Evolutionary conservation across 1,140 invertebrate genomes (phyloP), one percentile per base, ranked within the genome.

Genomic region (Medauroidea extradentata): DNA sequence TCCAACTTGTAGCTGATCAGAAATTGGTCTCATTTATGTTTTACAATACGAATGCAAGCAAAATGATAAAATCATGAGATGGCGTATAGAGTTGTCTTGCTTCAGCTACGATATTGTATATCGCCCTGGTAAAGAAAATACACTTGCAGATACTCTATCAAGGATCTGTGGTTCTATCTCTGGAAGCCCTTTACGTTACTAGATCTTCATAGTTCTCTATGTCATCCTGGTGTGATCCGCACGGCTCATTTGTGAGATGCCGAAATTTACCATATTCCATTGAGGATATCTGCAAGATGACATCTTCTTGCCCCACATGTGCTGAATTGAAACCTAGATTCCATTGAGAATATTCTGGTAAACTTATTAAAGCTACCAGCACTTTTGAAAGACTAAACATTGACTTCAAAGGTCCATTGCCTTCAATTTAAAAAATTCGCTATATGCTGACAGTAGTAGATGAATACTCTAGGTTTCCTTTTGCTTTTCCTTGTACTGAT

Each of bases 381-480:
- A 62, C 63, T 38, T 67, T 68, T 49, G 63, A 65, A 54, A 38
- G 61, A 23, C 24, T 68, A 13, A 67, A 62, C 29, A 52, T 71
- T 19, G 69, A 67, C 58, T 71, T 71, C 48, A 71, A 70, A 61
- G 62, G 65, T 7, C 69, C 67, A 19, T 16, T 71, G 4, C 57
- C 65, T 43, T 62, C 69, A 24, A 27, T 27, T 16, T 57, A 61
- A 14, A 60, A 49, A n/a, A 71, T 70, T 48, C 53, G 44, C n/a
- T 71, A 70, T 46, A 8, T 67, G 11, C 53, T 70, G 3, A 70
- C 62, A 4, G 51, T 71, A 23, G 57, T 70, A 13, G 67, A 71
- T 59, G 67, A 72, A 53, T 72, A 60, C 50, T 72, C 69, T 14
- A 57, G 69, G 39, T 73, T 70, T 60, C 68, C 68, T 72, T 69